Percentiles rank a stretch among this genome's conserved stretches.
phyloP scores from a whole-genome alignment of 2,113 vertebrate species.

The Microtus pennsylvanicus region DNA sequence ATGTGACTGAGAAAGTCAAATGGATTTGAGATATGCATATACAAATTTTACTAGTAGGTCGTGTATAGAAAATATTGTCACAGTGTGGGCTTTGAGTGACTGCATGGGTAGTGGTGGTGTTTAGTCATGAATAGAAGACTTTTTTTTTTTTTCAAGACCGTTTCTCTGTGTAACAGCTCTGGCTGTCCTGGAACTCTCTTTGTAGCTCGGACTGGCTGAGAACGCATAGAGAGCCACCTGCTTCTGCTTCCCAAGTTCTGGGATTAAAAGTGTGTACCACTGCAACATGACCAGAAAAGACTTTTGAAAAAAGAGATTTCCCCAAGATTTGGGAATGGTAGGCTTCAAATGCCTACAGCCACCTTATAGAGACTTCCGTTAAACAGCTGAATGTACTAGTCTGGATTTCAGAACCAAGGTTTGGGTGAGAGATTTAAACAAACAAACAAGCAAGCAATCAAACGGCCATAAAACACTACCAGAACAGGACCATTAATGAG shows the following conservation, averaged over 20 bases:
- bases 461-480: not conserved
- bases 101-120: not conserved
- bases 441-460: not conserved
- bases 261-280: not conserved
- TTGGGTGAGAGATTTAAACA: constrained; percentile 10
- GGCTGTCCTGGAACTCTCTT: not conserved
- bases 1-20: not conserved
- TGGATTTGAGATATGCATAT: not conserved
- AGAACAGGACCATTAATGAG: not conserved
- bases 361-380: not conserved
- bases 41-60: not conserved
- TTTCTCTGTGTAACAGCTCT: not conserved
- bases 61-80: not conserved
- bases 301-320: not conserved
- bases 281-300: not conserved
- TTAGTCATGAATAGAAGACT: constrained; percentile 15
- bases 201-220: not conserved
- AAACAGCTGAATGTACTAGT: not conserved
- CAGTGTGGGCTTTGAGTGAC: not conserved
- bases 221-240: not conserved
- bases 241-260: not conserved
- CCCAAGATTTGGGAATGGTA: constrained; percentile 26
- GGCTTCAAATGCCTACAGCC: not conserved
- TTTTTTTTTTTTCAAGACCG: not conserved
- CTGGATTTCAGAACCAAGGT: not conserved